These are phyloP conservation scores for Astreopora myriophthalma DNA, from an alignment of 64 coral and sea anemone species.

Conservation along the genomic window DNA sequence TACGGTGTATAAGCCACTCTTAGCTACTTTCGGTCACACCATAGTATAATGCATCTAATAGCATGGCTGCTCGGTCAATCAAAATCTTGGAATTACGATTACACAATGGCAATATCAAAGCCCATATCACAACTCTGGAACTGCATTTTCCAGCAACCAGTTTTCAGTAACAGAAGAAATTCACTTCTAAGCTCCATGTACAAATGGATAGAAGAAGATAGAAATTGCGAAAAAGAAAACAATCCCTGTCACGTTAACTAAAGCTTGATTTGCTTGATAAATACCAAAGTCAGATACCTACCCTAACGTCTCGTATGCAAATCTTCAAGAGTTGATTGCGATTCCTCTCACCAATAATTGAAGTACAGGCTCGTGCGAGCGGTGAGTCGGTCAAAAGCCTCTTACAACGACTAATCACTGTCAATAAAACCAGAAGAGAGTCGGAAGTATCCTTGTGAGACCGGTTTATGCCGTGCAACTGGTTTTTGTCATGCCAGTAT, in stretches of 20 bases:
- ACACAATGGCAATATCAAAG: too few species aligned
- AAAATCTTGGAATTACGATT: too few species aligned
- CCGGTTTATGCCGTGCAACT: not conserved
- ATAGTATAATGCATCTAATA: too few species aligned
- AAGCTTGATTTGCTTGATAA: too few species aligned
- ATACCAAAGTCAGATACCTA: not conserved
- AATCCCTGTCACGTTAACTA: not conserved
- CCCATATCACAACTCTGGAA: too few species aligned
- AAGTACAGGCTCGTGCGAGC: constrained; percentile 12
- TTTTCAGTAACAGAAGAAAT: too few species aligned
- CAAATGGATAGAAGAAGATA: not conserved
- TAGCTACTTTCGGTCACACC: too few species aligned
- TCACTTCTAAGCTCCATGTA: too few species aligned
- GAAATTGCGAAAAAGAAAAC: not conserved
- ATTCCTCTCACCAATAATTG: not conserved
- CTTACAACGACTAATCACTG: constrained; percentile 48
- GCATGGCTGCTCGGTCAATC: too few species aligned
- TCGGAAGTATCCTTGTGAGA: not conserved
- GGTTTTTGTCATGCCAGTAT: not conserved
- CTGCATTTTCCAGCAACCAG: too few species aligned
- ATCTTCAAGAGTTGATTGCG: not conserved
- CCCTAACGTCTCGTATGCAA: not conserved
- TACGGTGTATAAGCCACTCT: not conserved
- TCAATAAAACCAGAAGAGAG: not conserved
- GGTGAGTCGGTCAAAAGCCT: constrained; percentile 54